Percentiles rank a stretch among this genome's conserved stretches.
phyloP scores from a whole-genome alignment of 1,140 invertebrate genomes.

The Calephelis nemesis region DNA sequence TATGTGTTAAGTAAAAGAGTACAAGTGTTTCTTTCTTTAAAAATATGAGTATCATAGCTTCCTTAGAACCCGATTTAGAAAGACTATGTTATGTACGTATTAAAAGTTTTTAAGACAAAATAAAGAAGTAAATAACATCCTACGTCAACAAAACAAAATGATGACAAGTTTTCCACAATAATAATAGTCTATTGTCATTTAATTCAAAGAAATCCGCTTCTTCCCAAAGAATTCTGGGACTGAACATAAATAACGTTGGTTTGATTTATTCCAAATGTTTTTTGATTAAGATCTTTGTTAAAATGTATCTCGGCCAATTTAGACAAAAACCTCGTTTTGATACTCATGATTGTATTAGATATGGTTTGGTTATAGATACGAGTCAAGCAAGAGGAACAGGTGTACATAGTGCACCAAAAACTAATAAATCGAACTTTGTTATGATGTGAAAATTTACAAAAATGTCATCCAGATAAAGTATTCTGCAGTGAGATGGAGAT shows the following conservation, averaged over 20 bases:
- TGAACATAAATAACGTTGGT: neutral
- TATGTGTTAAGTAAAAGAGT: too few species aligned
- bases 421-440: slow-evolving; percentile 7
- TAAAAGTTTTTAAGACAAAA: neutral
- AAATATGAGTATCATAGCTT: too few species aligned
- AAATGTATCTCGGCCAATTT: slow-evolving; percentile 1
- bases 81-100: too few species aligned
- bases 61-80: too few species aligned
- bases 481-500: slow-evolving; percentile 20
- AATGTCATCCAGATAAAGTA: slow-evolving; percentile 10
- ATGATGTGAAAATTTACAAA: slow-evolving; percentile 18
- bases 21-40: too few species aligned
- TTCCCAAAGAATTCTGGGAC: slow-evolving; percentile 4
- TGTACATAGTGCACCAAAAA: neutral
- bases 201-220: neutral
- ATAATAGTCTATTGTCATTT: neutral
- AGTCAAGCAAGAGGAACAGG: neutral
- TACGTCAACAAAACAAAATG: neutral
- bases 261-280: slow-evolving; percentile 1
- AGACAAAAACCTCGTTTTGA: slow-evolving; percentile 6
- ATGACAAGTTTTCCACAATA: neutral
- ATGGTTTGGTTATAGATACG: too few species aligned
- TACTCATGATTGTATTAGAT: neutral
- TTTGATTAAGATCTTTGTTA: slow-evolving; percentile 11
- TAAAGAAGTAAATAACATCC: neutral